These are phyloP conservation scores for Argyrosomus regius DNA, from an alignment of 2,797 vertebrate species.

Conservation along the genomic window DNA sequence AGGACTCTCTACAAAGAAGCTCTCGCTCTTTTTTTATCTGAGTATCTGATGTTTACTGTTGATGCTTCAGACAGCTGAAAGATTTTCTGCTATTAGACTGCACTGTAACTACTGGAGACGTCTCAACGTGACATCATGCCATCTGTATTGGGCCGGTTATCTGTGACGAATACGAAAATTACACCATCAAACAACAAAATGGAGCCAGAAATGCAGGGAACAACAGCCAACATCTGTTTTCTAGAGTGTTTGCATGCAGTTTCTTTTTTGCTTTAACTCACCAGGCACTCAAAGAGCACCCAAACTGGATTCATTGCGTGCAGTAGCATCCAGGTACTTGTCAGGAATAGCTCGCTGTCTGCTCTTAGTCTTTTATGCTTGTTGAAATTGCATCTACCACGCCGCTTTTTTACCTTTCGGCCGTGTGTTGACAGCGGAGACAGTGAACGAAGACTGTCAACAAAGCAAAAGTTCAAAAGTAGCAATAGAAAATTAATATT, in stretches of 20 bases:
- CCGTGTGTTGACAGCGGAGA: not conserved
- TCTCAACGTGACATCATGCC: constrained; percentile 38
- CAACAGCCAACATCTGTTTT: constrained; percentile 18
- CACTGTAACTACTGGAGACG: constrained; percentile 37
- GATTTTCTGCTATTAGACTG: constrained; percentile 57
- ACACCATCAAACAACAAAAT: constrained; percentile 56
- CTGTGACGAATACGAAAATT: constrained; percentile 68
- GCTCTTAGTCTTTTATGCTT: constrained; percentile 30
- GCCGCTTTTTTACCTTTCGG: constrained; percentile 20
- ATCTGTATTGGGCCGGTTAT: constrained; percentile 36
- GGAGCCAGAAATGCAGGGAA: constrained; percentile 37
- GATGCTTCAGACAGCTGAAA: constrained; percentile 60
- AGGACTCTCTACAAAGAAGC: constrained; percentile 18
- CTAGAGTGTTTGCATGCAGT: constrained; percentile 1
- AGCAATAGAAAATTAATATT: not conserved
- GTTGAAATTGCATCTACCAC: constrained; percentile 33
- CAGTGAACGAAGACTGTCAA: constrained; percentile 19
- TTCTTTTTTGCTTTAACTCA: constrained; percentile 32
- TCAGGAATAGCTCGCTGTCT: constrained; percentile 15
- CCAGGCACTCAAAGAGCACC: constrained; percentile 46
- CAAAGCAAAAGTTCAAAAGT: constrained; percentile 10
- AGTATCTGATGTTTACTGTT: constrained; percentile 49
- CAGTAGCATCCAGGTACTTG: constrained; percentile 37
- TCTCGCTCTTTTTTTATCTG: constrained; percentile 38
- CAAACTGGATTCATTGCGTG: constrained; percentile 23